Evolutionary conservation across 1,140 invertebrate genomes (phyloP).

Genomic region (Procambarus clarkii): DNA sequence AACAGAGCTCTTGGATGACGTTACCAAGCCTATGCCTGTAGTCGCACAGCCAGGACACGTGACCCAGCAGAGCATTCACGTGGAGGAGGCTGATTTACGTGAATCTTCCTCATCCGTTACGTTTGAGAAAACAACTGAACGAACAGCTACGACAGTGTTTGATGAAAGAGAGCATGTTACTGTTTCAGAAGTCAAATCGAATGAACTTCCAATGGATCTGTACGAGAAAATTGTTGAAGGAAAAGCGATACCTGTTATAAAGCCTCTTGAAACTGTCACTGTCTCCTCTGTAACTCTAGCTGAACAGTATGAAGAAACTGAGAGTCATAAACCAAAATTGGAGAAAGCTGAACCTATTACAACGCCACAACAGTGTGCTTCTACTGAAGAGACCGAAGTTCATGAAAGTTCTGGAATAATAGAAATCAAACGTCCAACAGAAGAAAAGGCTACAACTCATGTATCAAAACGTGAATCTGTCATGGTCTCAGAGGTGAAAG

Average conservation of each 20-base stretch:
- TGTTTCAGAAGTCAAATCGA: constrained; percentile 42
- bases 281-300: constrained; percentile 54
- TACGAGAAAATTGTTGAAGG: constrained; percentile 34
- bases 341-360: constrained; percentile 77
- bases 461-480: constrained; percentile 78
- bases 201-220: constrained; percentile 43
- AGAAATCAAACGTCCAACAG: constrained; percentile 72
- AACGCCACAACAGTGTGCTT: constrained; percentile 78
- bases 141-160: constrained; percentile 53
- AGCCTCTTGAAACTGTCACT: constrained; percentile 61
- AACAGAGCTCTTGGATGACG: constrained; percentile 44
- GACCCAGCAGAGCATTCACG: constrained; percentile 78
- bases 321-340: constrained; percentile 75
- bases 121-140: constrained; percentile 48
- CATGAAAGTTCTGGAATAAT: constrained; percentile 77
- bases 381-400: constrained; percentile 78
- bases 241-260: constrained; percentile 34
- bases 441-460: constrained; percentile 76
- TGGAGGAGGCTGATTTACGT: constrained; percentile 78
- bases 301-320: constrained; percentile 68
- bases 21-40: constrained; percentile 40
- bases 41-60: constrained; percentile 78
- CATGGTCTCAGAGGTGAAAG: constrained; percentile 77
- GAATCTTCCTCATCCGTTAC: constrained; percentile 74
- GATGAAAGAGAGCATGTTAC: constrained; percentile 52